These are phyloP conservation scores for Scaptomyza montana DNA, from an alignment of 1,140 invertebrate species.

Conservation along the genomic window DNA sequence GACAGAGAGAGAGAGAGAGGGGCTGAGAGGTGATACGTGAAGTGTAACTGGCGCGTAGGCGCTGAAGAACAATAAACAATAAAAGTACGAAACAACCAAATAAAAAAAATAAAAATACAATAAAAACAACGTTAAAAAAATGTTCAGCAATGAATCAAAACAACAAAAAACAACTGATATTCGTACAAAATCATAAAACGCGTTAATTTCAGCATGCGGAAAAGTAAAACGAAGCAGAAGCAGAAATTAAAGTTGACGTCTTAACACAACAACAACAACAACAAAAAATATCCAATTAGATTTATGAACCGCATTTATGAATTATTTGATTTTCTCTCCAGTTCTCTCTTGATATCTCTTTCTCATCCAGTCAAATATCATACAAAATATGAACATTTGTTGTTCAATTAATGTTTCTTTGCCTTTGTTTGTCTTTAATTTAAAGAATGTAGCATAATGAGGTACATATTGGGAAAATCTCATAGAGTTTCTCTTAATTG, in stretches of 20 bases:
- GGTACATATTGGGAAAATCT: too few relatives aligned
- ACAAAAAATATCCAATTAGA: slow-evolving; percentile 14
- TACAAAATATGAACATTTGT: too few relatives aligned
- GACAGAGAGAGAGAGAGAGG: background rate
- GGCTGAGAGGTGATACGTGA: background rate
- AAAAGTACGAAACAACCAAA: background rate
- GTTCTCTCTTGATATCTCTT: background rate
- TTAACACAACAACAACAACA: background rate
- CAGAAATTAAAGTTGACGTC: slow-evolving; percentile 1
- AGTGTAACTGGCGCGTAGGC: slow-evolving; percentile 49
- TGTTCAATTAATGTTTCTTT: too few relatives aligned
- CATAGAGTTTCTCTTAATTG: too few relatives aligned
- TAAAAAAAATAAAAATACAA: slow-evolving; percentile 5
- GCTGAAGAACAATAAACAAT: slow-evolving; percentile 51
- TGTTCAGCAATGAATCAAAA: slow-evolving; percentile 42
- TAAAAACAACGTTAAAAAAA: slow-evolving; percentile 21
- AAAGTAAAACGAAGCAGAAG: slow-evolving; percentile 1
- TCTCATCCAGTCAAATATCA: background rate
- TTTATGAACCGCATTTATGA: background rate
- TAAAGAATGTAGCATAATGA: too few relatives aligned
- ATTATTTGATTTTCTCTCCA: background rate
- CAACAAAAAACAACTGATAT: slow-evolving; percentile 1
- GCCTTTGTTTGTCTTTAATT: too few relatives aligned
- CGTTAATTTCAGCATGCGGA: slow-evolving; percentile 3
- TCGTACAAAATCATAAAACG: slow-evolving; percentile 7